A percentile compares a stretch with the other conserved stretches of the same genome.
Evolutionary conservation across 2,113 vertebrate species (phyloP).

Genomic region (Melozone crissalis): DNA sequence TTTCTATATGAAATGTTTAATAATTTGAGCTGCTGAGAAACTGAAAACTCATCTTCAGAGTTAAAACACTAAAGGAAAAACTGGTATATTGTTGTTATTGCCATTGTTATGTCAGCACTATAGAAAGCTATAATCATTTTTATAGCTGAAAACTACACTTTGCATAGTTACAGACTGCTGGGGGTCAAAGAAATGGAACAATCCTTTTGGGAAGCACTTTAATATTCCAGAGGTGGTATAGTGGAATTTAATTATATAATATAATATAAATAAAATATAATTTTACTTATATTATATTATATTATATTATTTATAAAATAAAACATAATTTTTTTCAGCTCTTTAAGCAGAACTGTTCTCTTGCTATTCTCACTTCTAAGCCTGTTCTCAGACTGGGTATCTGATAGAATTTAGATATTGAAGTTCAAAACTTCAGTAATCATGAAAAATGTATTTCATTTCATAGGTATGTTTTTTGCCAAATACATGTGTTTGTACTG

Average conservation of each 20-base stretch:
- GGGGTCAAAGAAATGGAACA: neutral
- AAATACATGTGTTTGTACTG: neutral
- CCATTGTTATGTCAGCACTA: neutral
- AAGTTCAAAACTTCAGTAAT: neutral
- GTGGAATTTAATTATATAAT: too few relatives aligned
- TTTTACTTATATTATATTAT: too few relatives aligned
- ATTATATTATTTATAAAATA: too few relatives aligned
- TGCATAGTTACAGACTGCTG: neutral
- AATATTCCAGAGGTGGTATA: neutral
- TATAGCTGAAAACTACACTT: neutral
- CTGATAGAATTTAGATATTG: neutral
- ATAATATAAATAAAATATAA: too few relatives aligned
- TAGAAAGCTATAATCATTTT: neutral
- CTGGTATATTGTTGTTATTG: neutral
- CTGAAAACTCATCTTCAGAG: neutral
- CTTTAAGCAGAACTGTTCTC: neutral
- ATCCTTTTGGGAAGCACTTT: neutral
- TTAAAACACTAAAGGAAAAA: neutral
- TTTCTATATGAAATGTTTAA: neutral
- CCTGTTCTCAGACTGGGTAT: neutral
- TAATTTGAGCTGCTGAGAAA: neutral
- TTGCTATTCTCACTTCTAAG: neutral
- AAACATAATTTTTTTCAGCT: too few relatives aligned
- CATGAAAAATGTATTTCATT: neutral
- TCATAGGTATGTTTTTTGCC: neutral